Evolutionary conservation across 2,888 invertebrate species (phyloP).

Genomic region (Pocota personata): DNA sequence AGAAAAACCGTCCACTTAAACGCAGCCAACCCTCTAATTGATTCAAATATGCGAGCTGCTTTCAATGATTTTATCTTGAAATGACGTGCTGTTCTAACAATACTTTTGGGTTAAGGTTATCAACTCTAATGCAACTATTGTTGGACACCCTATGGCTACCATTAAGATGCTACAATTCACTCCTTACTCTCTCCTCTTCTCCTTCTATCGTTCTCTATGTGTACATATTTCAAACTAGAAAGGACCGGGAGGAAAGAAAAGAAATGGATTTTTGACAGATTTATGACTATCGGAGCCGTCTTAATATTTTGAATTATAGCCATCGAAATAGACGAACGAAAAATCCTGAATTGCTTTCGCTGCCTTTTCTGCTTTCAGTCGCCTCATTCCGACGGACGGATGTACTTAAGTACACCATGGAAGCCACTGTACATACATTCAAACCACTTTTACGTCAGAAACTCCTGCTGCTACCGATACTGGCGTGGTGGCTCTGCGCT

Average conservation of each 20-base stretch:
- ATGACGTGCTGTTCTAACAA: slow-evolving; percentile 37
- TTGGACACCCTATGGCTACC: slow-evolving; percentile 51
- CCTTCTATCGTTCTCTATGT: slow-evolving; percentile 7
- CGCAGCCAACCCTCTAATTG: slow-evolving; percentile 67
- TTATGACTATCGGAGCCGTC: slow-evolving; percentile 83
- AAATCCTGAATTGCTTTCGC: slow-evolving; percentile 72
- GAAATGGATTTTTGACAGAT: slow-evolving; percentile 83
- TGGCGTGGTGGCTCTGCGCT: slow-evolving; percentile 3
- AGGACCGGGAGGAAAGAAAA: slow-evolving; percentile 74
- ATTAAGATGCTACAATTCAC: slow-evolving; percentile 65
- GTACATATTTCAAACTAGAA: slow-evolving; percentile 34
- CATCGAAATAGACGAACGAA: slow-evolving; percentile 82
- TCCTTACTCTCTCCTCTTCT: not conserved
- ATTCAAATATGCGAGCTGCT: slow-evolving; percentile 23
- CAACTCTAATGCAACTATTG: slow-evolving; percentile 51
- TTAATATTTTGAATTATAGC: slow-evolving; percentile 83
- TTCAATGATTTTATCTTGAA: slow-evolving; percentile 38
- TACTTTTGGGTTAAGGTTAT: slow-evolving; percentile 48
- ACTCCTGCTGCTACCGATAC: slow-evolving; percentile 59
- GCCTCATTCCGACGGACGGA: slow-evolving; percentile 34
- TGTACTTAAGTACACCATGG: slow-evolving; percentile 60
- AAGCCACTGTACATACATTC: slow-evolving; percentile 15
- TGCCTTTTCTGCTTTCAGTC: slow-evolving; percentile 24
- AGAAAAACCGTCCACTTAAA: slow-evolving; percentile 46
- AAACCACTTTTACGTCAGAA: slow-evolving; percentile 63